Evolutionary conservation across 2,113 vertebrate species (phyloP).

Genomic region (Neogale vison): DNA sequence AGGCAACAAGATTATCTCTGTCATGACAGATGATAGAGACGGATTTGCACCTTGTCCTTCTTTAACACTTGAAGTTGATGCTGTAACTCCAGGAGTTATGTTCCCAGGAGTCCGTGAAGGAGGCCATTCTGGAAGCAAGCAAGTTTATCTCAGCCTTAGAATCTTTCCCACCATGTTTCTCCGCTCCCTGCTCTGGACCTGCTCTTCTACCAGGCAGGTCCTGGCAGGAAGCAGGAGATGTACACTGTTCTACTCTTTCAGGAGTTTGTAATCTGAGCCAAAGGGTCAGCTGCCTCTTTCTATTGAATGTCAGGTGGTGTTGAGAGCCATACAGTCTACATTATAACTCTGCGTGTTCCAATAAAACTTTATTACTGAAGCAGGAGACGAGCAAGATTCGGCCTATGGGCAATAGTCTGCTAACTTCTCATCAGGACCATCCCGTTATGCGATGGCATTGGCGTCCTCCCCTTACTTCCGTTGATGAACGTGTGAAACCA

Average conservation of each 20-base stretch:
- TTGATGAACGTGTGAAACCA: not conserved
- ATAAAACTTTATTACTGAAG: slow-evolving; percentile 24
- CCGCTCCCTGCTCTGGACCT: not conserved
- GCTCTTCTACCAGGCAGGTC: not conserved
- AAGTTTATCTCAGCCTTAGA: not conserved
- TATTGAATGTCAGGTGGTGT: not conserved
- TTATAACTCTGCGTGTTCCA: not conserved
- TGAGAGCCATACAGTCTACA: not conserved
- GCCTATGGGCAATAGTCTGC: not conserved
- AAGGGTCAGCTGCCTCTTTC: not conserved
- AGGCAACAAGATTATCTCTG: not conserved
- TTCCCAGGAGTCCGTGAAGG: not conserved
- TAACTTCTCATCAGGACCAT: not conserved
- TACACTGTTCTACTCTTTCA: not conserved
- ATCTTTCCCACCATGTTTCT: not conserved
- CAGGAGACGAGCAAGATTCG: not conserved
- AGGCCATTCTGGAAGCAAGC: not conserved
- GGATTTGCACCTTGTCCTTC: not conserved
- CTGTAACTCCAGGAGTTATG: not conserved
- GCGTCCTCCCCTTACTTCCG: not conserved
- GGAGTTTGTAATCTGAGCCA: not conserved
- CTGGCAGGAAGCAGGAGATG: not conserved
- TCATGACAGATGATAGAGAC: not conserved
- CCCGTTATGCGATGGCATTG: not conserved
- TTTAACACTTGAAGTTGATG: not conserved